A percentile compares a stretch with the other conserved stretches of the same genome.
phyloP scores from a whole-genome alignment of 2,113 vertebrate genomes.

The Bujurquina vittata region DNA sequence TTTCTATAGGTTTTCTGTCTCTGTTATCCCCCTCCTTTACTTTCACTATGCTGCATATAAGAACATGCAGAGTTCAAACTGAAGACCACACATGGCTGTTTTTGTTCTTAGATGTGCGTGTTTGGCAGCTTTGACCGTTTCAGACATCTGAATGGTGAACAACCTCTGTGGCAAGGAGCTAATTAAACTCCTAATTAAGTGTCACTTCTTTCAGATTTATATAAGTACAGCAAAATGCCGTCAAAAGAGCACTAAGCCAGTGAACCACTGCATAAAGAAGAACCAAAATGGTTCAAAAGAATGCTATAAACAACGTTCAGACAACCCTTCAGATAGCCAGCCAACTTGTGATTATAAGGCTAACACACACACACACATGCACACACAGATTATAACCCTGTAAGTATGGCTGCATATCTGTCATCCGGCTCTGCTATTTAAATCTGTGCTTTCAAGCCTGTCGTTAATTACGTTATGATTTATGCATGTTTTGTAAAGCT shows the following conservation, averaged over 20 bases:
- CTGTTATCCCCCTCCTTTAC: neutral
- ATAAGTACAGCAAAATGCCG: neutral
- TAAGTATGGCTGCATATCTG: constrained; percentile 32
- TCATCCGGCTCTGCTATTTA: constrained; percentile 50
- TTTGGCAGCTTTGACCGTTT: constrained; percentile 20
- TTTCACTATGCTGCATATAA: neutral
- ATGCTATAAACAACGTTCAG: constrained; percentile 57
- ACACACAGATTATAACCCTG: constrained; percentile 53
- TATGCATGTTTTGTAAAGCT: constrained; percentile 40
- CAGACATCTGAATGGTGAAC: neutral
- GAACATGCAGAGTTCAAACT: neutral
- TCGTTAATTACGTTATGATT: constrained; percentile 45
- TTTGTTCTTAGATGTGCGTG: constrained; percentile 7
- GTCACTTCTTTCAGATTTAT: constrained; percentile 26
- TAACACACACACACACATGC: constrained; percentile 11
- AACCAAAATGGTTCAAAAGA: constrained; percentile 36
- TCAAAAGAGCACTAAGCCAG: neutral
- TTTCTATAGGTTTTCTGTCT: neutral
- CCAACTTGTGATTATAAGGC: constrained; percentile 62
- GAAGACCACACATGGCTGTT: neutral
- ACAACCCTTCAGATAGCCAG: constrained; percentile 41
- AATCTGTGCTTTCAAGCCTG: constrained; percentile 31
- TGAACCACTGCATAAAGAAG: neutral
- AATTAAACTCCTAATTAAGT: constrained; percentile 50
- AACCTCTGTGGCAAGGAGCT: neutral